Percentiles rank a stretch among this genome's conserved stretches.
Evolutionary conservation across 2,888 invertebrate species (phyloP).

Genomic region (Dicyrtomina minuta): DNA sequence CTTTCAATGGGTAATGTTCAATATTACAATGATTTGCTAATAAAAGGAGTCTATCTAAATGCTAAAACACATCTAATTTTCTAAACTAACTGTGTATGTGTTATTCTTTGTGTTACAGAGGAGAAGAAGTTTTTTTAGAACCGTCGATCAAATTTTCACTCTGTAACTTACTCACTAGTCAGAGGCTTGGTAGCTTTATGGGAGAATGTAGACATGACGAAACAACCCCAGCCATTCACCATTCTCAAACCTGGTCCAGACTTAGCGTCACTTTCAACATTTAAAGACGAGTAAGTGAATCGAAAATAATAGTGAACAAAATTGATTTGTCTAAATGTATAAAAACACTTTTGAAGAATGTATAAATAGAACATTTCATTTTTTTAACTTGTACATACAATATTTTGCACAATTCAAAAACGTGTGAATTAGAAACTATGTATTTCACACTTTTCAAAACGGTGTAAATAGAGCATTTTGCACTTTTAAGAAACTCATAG

Average conservation of each 20-base stretch:
- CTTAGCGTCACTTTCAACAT: neutral
- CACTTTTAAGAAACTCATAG: too few relatives aligned
- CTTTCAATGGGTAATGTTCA: slow-evolving; percentile 23
- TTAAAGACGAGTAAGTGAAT: slow-evolving; percentile 24
- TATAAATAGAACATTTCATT: too few relatives aligned
- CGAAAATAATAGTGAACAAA: too few relatives aligned
- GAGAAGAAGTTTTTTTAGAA: slow-evolving; percentile 20
- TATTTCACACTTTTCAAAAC: too few relatives aligned
- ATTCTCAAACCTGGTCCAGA: slow-evolving; percentile 22
- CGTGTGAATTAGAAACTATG: slow-evolving; percentile 80
- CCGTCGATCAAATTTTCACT: neutral
- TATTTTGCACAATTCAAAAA: slow-evolving; percentile 61
- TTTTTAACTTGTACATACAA: neutral
- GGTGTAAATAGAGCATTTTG: too few relatives aligned
- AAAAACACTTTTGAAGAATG: too few relatives aligned
- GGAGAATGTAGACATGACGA: neutral
- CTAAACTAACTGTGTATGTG: neutral
- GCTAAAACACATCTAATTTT: neutral
- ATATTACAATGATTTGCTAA: too few relatives aligned
- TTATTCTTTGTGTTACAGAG: neutral
- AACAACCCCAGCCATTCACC: slow-evolving; percentile 19
- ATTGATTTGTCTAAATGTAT: too few relatives aligned
- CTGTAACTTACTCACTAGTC: neutral
- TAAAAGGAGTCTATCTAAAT: neutral
- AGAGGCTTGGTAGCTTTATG: neutral